Conservation (phyloP, 2,797 vertebrate genomes). For the Coregonus sp. region DNA sequence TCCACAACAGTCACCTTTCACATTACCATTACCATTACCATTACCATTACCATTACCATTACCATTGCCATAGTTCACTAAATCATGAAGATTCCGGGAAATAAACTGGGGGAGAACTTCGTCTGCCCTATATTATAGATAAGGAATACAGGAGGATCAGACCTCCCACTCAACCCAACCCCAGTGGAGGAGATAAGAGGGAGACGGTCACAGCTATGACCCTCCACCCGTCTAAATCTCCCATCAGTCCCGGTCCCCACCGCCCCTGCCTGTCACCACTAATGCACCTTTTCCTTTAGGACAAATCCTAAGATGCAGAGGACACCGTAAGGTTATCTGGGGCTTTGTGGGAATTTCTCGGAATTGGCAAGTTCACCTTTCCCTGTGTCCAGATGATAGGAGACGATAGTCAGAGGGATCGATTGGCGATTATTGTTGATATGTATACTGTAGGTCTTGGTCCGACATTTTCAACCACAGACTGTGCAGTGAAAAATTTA, state of each 20-base stretch:
- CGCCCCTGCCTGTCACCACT: constrained; percentile 78
- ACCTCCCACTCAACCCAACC: constrained; percentile 50
- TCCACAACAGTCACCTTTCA: constrained; percentile 68
- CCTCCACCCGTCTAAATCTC: constrained; percentile 70
- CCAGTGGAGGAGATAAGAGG: constrained; percentile 71
- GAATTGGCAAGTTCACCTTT: constrained; percentile 84
- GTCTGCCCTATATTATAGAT: constrained; percentile 59
- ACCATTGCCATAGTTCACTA: constrained; percentile 47
- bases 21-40: constrained; percentile 33
- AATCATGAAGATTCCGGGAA: constrained; percentile 74
- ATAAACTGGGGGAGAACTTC: constrained; percentile 28
- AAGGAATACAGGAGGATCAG: constrained; percentile 57
- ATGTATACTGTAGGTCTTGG: constrained; percentile 40
- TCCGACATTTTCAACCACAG: constrained; percentile 43
- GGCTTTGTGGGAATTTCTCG: constrained; percentile 73
- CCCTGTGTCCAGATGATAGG: constrained; percentile 75
- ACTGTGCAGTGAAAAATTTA: not conserved
- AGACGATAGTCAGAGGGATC: constrained; percentile 71
- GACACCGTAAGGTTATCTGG: constrained; percentile 76
- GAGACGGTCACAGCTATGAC: constrained; percentile 75
- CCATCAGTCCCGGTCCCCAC: constrained; percentile 70
- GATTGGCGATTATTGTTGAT: constrained; percentile 61
- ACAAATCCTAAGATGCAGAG: constrained; percentile 62
- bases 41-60: constrained; percentile 19
- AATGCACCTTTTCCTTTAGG: constrained; percentile 77